These are phyloP conservation scores for Cylloceria caligata DNA, from an alignment of 2,888 invertebrate genomes.

Conservation along the genomic window DNA sequence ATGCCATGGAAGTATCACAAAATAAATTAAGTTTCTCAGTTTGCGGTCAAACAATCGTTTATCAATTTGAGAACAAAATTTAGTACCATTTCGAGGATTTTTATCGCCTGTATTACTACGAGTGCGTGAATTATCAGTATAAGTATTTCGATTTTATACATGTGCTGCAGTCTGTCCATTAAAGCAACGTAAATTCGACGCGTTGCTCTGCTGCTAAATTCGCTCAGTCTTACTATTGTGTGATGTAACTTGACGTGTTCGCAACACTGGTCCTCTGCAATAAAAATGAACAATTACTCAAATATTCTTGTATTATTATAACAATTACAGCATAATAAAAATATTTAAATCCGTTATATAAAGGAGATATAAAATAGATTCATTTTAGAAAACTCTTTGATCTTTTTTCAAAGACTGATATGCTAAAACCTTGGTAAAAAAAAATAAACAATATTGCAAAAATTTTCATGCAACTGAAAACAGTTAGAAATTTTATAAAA, in stretches of 20 bases:
- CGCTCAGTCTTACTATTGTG: conserved; percentile 78
- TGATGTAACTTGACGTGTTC: conserved; percentile 80
- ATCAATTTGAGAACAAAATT: conserved; percentile 73
- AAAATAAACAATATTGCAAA: too few species aligned
- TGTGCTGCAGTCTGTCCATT: conserved; percentile 77
- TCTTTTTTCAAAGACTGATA: too few species aligned
- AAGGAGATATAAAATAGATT: too few species aligned
- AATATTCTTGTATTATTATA: too few species aligned
- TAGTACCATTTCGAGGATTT: conserved; percentile 73
- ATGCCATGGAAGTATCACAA: conserved; percentile 40
- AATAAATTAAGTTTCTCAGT: conserved; percentile 29
- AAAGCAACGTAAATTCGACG: conserved; percentile 77
- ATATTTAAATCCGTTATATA: too few species aligned
- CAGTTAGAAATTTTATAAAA: too few species aligned
- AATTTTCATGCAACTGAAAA: too few species aligned
- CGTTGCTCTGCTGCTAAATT: conserved; percentile 77
- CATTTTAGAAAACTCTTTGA: too few species aligned
- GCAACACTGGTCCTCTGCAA: conserved; percentile 72
- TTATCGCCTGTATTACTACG: conserved; percentile 76
- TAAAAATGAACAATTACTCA: neutral
- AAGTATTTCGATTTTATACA: conserved; percentile 80
- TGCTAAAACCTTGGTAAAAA: too few species aligned
- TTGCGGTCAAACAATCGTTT: conserved; percentile 62
- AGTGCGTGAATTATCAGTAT: conserved; percentile 77
- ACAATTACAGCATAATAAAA: too few species aligned